phyloP scores from a whole-genome alignment of 2,888 invertebrate species.

The Watsonalla binaria region DNA sequence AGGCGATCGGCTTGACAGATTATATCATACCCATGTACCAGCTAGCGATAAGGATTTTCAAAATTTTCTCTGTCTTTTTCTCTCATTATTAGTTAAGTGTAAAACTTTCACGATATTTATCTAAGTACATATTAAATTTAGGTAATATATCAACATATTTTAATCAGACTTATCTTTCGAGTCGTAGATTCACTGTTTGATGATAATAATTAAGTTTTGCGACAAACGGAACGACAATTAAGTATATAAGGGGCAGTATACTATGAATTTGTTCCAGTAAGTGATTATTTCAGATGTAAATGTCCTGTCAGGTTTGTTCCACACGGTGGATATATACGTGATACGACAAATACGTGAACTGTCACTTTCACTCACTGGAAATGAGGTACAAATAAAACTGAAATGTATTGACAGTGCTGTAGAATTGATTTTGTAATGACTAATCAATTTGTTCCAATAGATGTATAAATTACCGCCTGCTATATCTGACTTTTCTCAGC shows the following conservation, averaged over 20 bases:
- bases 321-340: too few relatives aligned
- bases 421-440: slow-evolving; percentile 48
- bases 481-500: slow-evolving; percentile 56
- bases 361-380: too few relatives aligned
- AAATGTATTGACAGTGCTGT: slow-evolving; percentile 17
- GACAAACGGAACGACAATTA: too few relatives aligned
- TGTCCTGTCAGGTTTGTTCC: too few relatives aligned
- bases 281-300: too few relatives aligned
- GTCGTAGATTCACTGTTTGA: slow-evolving; percentile 11
- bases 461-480: slow-evolving; percentile 61
- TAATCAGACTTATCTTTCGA: slow-evolving; percentile 45
- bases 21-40: slow-evolving; percentile 57
- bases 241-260: too few relatives aligned
- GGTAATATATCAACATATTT: slow-evolving; percentile 30
- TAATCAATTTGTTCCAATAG: slow-evolving; percentile 45
- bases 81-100: slow-evolving; percentile 65
- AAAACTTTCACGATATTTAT: slow-evolving; percentile 29
- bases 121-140: slow-evolving; percentile 37
- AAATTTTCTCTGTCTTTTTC: slow-evolving; percentile 71
- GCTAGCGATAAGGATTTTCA: slow-evolving; percentile 63
- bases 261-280: too few relatives aligned
- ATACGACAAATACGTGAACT: too few relatives aligned
- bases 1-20: slow-evolving; percentile 57
- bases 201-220: not conserved
- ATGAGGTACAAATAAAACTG: not conserved